Evolutionary conservation across 2,113 vertebrate genomes (phyloP).

Genomic region (Catharus bicknelli): DNA sequence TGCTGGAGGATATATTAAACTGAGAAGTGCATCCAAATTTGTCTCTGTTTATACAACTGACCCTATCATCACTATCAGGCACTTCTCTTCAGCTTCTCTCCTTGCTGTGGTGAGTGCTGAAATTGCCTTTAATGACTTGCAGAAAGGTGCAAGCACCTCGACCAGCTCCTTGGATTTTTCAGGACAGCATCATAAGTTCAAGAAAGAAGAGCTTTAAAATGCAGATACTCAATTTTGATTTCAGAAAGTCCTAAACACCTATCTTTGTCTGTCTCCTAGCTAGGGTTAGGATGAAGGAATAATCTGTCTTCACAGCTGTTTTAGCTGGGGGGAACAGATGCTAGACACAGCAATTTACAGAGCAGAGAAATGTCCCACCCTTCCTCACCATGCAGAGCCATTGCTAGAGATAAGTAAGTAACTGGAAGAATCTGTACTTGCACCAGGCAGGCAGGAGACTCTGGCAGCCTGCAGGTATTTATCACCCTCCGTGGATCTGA

Average conservation of each 20-base stretch:
- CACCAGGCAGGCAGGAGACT: background rate
- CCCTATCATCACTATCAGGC: background rate
- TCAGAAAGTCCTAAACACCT: background rate
- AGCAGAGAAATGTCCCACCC: background rate
- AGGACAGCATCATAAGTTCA: rapidly evolving
- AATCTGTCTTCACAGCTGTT: background rate
- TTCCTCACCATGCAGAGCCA: background rate
- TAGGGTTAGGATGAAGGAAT: background rate
- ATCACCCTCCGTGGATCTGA: background rate
- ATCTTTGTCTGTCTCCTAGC: background rate
- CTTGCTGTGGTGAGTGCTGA: background rate
- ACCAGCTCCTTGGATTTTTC: background rate
- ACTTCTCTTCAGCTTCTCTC: background rate
- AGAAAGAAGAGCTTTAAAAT: background rate
- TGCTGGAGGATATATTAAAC: background rate
- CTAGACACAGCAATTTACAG: background rate
- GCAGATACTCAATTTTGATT: background rate
- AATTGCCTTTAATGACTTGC: background rate
- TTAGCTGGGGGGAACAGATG: background rate
- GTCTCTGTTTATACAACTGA: background rate
- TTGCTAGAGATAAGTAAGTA: background rate
- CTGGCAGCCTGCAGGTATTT: background rate
- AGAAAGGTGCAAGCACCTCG: background rate
- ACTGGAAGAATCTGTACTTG: background rate
- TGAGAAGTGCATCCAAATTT: background rate